Evolutionary conservation across 1,140 invertebrate species (phyloP).

Genomic region (Acromyrmex echinatior): DNA sequence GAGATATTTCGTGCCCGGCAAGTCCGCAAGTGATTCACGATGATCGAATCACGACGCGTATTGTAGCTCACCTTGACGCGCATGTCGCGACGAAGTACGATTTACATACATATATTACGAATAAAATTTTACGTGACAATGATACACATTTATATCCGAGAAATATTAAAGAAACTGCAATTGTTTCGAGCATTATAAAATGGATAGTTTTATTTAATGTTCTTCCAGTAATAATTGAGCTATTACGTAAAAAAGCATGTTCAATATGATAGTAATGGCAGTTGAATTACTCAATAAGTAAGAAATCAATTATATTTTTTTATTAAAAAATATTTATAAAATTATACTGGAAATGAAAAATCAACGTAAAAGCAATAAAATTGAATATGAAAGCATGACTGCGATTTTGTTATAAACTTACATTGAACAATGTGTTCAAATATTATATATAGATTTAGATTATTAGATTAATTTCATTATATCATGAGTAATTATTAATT

Average conservation of each 20-base stretch:
- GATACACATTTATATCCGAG: slow-evolving; percentile 9
- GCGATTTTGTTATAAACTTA: neutral
- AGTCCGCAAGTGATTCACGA: slow-evolving; percentile 17
- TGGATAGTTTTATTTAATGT: neutral
- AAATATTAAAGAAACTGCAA: slow-evolving; percentile 31
- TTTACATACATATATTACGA: slow-evolving; percentile 54
- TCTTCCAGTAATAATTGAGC: neutral
- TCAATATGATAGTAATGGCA: too few species aligned
- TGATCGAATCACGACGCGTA: slow-evolving; percentile 41
- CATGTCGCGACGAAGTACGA: slow-evolving; percentile 34
- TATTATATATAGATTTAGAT: too few species aligned
- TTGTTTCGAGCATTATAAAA: slow-evolving; percentile 7
- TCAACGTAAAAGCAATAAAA: neutral
- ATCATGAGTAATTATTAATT: too few species aligned
- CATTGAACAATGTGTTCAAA: too few species aligned
- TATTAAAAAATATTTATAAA: neutral
- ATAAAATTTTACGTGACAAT: slow-evolving; percentile 26
- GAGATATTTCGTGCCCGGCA: slow-evolving; percentile 49
- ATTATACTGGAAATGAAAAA: neutral
- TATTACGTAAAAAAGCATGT: neutral
- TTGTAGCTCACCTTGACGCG: slow-evolving; percentile 71
- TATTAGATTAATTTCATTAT: neutral
- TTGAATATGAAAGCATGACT: too few species aligned
- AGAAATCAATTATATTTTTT: neutral
- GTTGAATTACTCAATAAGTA: neutral